Evolutionary conservation across 2,888 invertebrate species (phyloP).

Genomic region (Leptinotarsa rubiginosa): DNA sequence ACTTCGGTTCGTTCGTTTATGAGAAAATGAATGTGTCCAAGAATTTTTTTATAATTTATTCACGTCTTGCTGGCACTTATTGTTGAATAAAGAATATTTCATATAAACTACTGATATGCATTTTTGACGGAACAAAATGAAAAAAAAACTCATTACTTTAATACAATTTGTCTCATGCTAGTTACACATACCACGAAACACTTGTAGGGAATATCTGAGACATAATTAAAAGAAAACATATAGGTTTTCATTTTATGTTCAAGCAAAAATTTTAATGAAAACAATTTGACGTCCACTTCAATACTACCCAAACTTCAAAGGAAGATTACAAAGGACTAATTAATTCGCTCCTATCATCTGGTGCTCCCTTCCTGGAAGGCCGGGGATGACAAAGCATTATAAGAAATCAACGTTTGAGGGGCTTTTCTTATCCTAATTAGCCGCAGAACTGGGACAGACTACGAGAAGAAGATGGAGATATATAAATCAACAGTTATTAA

Average conservation of each 20-base stretch:
- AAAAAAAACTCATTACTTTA: too few relatives aligned
- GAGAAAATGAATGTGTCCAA: too few relatives aligned
- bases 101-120: too few relatives aligned
- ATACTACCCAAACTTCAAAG: constrained; percentile 26
- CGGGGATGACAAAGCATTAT: constrained; percentile 46
- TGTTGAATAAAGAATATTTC: too few relatives aligned
- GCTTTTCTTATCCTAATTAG: constrained; percentile 49
- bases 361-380: constrained; percentile 45
- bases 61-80: too few relatives aligned
- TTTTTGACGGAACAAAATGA: too few relatives aligned
- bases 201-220: too few relatives aligned
- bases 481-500: neutral
- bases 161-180: too few relatives aligned
- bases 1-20: too few relatives aligned
- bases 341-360: constrained; percentile 45
- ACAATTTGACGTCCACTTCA: neutral
- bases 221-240: too few relatives aligned
- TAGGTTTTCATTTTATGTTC: neutral
- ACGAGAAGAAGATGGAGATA: neutral
- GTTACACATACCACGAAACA: too few relatives aligned
- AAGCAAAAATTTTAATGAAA: neutral
- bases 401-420: constrained; percentile 44
- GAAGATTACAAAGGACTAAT: constrained; percentile 37
- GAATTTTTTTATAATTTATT: too few relatives aligned
- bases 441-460: constrained; percentile 29